These are phyloP conservation scores for Meles meles DNA, from an alignment of 2,113 vertebrate genomes.

Conservation along the genomic window DNA sequence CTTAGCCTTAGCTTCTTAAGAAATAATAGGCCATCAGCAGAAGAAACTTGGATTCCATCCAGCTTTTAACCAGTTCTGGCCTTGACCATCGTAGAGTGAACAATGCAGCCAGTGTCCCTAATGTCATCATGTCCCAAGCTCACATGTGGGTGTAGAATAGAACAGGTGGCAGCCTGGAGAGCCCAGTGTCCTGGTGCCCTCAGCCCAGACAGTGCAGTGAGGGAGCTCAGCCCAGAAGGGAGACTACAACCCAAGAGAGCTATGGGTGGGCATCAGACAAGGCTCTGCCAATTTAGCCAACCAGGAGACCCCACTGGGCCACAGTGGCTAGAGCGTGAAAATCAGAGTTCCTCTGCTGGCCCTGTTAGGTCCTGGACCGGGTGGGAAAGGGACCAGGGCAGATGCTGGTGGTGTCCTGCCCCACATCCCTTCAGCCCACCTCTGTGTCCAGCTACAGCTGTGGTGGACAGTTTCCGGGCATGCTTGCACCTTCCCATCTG, in stretches of 20 bases:
- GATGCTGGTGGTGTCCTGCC: not conserved
- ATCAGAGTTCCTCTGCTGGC: not conserved
- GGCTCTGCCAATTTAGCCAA: not conserved
- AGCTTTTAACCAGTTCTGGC: not conserved
- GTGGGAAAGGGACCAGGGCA: not conserved
- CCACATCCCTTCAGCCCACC: not conserved
- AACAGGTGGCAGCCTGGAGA: not conserved
- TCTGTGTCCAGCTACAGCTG: not conserved
- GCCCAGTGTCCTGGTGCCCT: not conserved
- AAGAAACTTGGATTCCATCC: not conserved
- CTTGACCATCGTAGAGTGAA: not conserved
- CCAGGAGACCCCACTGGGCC: not conserved
- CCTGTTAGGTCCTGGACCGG: not conserved
- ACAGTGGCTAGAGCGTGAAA: not conserved
- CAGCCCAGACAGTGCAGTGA: not conserved
- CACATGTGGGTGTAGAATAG: not conserved
- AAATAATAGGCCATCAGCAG: not conserved
- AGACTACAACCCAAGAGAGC: not conserved
- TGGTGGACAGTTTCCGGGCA: not conserved
- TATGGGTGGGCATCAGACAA: not conserved
- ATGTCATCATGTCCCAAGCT: not conserved
- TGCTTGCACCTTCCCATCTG: not conserved
- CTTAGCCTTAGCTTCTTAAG: slow-evolving; percentile 22
- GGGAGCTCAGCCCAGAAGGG: not conserved
- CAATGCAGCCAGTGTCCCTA: not conserved